Percentiles rank a stretch among this genome's conserved stretches.
Conservation (phyloP, 2,113 vertebrate species). For the Prietella phreatophila region DNA sequence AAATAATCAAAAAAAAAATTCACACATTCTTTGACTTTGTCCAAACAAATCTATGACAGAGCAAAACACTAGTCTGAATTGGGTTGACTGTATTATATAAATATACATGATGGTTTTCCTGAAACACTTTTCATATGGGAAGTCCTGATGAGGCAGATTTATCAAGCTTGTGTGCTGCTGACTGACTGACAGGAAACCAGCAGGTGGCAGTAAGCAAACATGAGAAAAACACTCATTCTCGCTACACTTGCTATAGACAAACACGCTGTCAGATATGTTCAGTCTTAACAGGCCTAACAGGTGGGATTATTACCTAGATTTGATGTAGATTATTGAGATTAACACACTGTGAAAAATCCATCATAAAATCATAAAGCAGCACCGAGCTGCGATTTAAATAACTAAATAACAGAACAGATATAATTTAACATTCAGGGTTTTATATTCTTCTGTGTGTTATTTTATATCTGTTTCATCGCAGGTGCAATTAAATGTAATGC, state of each 20-base stretch:
- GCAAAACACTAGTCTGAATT: not conserved
- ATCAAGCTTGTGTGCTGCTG: not conserved
- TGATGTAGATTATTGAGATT: slow-evolving; percentile 21
- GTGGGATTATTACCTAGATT: not conserved
- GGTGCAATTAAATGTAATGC: slow-evolving; percentile 44
- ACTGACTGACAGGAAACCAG: slow-evolving; percentile 23
- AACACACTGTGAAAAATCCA: not conserved
- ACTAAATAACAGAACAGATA: not conserved
- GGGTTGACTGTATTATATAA: not conserved
- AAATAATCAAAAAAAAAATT: no score
- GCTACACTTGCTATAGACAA: not conserved
- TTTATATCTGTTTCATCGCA: slow-evolving; percentile 43
- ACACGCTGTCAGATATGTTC: slow-evolving; percentile 17
- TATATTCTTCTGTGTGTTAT: slow-evolving; percentile 8
- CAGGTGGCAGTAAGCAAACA: slow-evolving; percentile 50
- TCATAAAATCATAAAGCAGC: not conserved
- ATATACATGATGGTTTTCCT: not conserved
- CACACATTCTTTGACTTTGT: not conserved
- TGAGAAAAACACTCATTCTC: slow-evolving; percentile 12
- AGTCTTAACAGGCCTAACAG: slow-evolving; percentile 3
- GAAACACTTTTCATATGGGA: not conserved
- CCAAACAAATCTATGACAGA: not conserved
- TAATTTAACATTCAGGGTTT: not conserved
- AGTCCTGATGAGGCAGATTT: not conserved
- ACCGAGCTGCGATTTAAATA: not conserved